These are phyloP conservation scores for Grallaria varia DNA, from an alignment of 2,113 vertebrate species.

Conservation along the genomic window DNA sequence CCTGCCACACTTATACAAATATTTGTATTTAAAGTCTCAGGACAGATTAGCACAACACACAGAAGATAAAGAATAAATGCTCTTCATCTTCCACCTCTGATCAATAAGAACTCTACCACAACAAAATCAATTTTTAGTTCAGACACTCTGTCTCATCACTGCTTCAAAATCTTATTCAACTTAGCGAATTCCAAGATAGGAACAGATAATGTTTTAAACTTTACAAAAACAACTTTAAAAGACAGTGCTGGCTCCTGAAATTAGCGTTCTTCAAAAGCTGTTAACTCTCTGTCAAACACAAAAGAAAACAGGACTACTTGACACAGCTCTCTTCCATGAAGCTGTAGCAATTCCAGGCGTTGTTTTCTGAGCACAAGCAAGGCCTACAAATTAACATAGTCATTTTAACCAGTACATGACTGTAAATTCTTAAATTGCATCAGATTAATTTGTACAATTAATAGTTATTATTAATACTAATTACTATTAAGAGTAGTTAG, in stretches of 20 bases:
- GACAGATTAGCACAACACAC: background rate
- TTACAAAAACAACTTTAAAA: background rate
- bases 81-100: background rate
- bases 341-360: background rate
- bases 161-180: background rate
- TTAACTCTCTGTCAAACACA: background rate
- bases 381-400: background rate
- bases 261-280: background rate
- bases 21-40: background rate
- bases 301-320: background rate
- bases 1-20: background rate
- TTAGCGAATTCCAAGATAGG: background rate
- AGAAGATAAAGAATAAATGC: background rate
- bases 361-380: background rate
- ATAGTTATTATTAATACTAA: background rate
- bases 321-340: background rate
- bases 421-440: fast-evolving
- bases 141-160: background rate
- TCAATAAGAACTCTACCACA: background rate
- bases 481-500: background rate
- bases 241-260: background rate
- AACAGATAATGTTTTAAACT: background rate
- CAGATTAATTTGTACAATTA: background rate
- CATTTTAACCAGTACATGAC: background rate
- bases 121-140: background rate